Evolutionary conservation across 2,113 vertebrate species (phyloP), one percentile per base, ranked within the genome.

Genomic region (Saccopteryx leptura): DNA sequence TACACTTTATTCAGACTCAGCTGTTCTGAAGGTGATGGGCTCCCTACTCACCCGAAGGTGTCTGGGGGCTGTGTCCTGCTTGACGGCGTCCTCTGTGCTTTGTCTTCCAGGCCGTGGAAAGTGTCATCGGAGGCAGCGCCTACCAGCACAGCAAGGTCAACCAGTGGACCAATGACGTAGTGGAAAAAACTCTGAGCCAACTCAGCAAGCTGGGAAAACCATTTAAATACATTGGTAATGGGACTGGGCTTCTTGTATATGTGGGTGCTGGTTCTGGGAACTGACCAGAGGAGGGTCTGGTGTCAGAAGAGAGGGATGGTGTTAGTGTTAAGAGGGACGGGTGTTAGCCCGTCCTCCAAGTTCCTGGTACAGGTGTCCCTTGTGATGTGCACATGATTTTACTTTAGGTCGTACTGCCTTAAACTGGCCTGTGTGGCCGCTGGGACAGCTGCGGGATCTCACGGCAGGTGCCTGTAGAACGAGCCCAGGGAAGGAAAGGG

Each of bases 151-250:
- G 98, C 98, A 99, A 98, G 96, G 99, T 99, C 33, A 99, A 99
- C 58, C 99, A 99, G 96, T 99, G 99, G 99, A 99, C 98, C 82
- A 99, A 98, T 0, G 98, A 98, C 2, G 99, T 99, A 1, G 98
- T 99, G 90, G 99, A 99, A 85, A 99, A 99, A 95, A 99, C 99
- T 4, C 98, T 99, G 69, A 99, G 98, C 98, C 99, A 99, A 19
- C 99, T 99, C 94, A 99, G 99, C 95, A 99, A 99, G 96, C 98
- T 99, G 88, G 99, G 99, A n/a, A 99, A 99, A 76, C 99, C 99
- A 14, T 99, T 99, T 97, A 99, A 99, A 95, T 99, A 99, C 68
- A 99, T 99, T 0, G 99, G 99, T 99, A 98, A 98, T 7, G 97
- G 88, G 7, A 7, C 39, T 72, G n/a, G 65, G 50, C 65, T 71